Conservation (phyloP, 2,888 invertebrate species). For the Pristionchus japonicus region DNA sequence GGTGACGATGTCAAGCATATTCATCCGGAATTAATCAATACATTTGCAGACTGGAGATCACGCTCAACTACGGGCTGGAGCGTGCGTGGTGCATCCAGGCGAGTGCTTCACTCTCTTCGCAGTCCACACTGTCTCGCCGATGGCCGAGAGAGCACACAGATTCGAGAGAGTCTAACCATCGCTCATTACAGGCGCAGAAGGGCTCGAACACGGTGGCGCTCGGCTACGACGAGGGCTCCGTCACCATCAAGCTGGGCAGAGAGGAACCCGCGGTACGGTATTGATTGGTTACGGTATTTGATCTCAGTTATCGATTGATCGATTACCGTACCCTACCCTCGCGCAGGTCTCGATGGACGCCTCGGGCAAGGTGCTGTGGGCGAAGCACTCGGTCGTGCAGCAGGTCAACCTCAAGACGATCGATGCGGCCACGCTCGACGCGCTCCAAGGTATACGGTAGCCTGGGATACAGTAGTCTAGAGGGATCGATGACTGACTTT, state of each 20-base stretch:
- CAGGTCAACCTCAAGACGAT: slow-evolving; percentile 78
- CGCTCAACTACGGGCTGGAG: slow-evolving; percentile 97
- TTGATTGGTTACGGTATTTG: slow-evolving; percentile 75
- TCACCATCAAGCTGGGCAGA: slow-evolving; percentile 92
- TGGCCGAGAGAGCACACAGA: not conserved
- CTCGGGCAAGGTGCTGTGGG: slow-evolving; percentile 98
- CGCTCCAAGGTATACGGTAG: slow-evolving; percentile 60
- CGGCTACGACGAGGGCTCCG: slow-evolving; percentile 96
- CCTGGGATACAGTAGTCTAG: not conserved
- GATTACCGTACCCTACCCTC: not conserved
- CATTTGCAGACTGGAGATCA: slow-evolving; percentile 85
- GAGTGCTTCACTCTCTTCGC: not conserved
- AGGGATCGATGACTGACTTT: slow-evolving; percentile 3
- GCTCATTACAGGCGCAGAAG: slow-evolving; percentile 40
- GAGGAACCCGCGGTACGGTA: slow-evolving; percentile 90
- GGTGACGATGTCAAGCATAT: too few species aligned
- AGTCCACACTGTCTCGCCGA: slow-evolving; percentile 80
- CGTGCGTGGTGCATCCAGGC: slow-evolving; percentile 93
- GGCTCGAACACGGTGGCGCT: slow-evolving; percentile 83
- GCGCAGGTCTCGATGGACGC: slow-evolving; percentile 90
- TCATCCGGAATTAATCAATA: too few species aligned
- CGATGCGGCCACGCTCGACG: slow-evolving; percentile 65
- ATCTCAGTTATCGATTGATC: not conserved
- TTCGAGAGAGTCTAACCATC: not conserved
- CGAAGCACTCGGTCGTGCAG: slow-evolving; percentile 97